Percentiles rank a stretch among this genome's conserved stretches.
Conservation (phyloP, 1,140 invertebrate species). For the Neelides sp. region DNA sequence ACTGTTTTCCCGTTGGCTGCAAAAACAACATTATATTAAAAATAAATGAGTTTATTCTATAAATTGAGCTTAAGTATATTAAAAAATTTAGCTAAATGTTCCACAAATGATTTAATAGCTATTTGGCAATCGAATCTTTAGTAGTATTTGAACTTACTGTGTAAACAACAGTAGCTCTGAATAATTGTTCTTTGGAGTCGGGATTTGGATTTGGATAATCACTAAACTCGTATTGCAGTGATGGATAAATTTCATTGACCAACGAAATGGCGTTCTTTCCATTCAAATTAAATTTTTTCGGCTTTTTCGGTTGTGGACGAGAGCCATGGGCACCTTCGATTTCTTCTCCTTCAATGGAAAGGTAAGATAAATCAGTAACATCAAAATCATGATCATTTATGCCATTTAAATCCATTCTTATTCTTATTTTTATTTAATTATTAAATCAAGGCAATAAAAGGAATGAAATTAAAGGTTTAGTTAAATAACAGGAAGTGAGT, state of each 20-base stretch:
- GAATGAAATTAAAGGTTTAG: too few species aligned
- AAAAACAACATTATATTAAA: background rate
- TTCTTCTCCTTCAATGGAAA: too few species aligned
- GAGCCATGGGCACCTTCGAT: too few species aligned
- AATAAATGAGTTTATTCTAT: background rate
- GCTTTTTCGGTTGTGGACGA: too few species aligned
- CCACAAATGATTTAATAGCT: background rate
- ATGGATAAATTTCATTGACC: conserved; percentile 21
- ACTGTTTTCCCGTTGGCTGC: conserved; percentile 11
- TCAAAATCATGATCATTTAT: too few species aligned
- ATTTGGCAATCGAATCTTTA: background rate
- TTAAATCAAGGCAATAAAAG: too few species aligned
- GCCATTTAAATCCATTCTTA: too few species aligned
- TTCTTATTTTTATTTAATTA: too few species aligned
- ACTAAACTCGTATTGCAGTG: conserved; percentile 12
- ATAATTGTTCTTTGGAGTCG: conserved; percentile 14
- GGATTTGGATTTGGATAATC: conserved; percentile 1
- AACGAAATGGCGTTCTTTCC: conserved; percentile 7
- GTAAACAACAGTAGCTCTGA: conserved; percentile 17
- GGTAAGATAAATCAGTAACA: too few species aligned
- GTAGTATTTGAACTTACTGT: conserved; percentile 5
- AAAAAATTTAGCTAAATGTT: background rate
- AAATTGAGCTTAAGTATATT: background rate
- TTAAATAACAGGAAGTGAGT: too few species aligned
- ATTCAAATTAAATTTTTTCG: too few species aligned